Evolutionary conservation across 2,797 vertebrate genomes (phyloP), one percentile per base, ranked within the genome.

Genomic region (Gymnodraco acuticeps): DNA sequence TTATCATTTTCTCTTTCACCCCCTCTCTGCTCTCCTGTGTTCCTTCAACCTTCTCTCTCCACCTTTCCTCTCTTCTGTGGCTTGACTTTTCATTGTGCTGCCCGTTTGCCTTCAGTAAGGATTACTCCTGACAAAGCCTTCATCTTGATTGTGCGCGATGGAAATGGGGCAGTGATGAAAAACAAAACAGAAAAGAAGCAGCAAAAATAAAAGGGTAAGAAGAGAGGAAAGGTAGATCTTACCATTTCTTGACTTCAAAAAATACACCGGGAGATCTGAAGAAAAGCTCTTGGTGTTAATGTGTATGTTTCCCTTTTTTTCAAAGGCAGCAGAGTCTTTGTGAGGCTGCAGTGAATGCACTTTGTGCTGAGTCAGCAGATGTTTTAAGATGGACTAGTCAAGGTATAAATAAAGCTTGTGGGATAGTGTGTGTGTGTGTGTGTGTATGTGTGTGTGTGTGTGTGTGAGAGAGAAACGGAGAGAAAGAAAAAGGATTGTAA

Each of bases 71-170:
- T 69, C 38, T 48, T 75, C 17, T 51, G 38, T 70, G 71, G 58
- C 78, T 68, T 38, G 68, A 62, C 62, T 79, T 77, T 84, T 72
- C 38, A 68, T 74, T 48, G 46, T 46, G 56, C 72, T 64, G 52
- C 69, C 64, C 12, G 0, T 41, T 77, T 38, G 62, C 75, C 85
- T 87, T 51, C 1, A 81, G 81, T 72, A 51, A 77, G 33, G 54
- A 81, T 75, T 48, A 50, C 27, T 75, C 70, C 75, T 80, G 82
- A 79, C 81, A 80, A 72, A 84, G 48, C 73, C 77, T 91, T 89
- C 71, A 80, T 87, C 78, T 83, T 19, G 7, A 75, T 73, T 77
- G 54, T 20, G 43, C 73, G 60, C 70, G 67, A 78, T 76, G 64
- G 70, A 77, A 86, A 82, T 61, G 56, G 48, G 33, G 7, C n/a